These are phyloP conservation scores for Orthonyx spaldingii DNA, from an alignment of 2,113 vertebrate species.

Conservation along the genomic window DNA sequence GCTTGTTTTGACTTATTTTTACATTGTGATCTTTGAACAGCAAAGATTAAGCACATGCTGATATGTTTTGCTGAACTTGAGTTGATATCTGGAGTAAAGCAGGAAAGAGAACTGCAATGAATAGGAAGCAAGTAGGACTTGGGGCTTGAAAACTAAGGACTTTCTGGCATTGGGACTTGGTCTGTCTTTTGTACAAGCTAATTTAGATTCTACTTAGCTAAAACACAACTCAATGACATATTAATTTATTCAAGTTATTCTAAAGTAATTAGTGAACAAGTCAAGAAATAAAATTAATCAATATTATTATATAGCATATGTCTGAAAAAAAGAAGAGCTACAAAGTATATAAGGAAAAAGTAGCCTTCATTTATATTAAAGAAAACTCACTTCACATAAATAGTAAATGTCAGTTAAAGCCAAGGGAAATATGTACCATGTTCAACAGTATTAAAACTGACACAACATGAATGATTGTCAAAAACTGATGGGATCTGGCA, in stretches of 20 bases:
- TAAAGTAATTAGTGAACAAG: not conserved
- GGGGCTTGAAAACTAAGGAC: not conserved
- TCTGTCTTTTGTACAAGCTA: not conserved
- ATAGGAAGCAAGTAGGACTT: not conserved
- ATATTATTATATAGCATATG: not conserved
- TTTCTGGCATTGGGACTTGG: not conserved
- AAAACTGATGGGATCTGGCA: conserved; percentile 10
- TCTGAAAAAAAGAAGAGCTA: not conserved
- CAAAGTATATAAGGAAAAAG: not conserved
- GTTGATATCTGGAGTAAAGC: not conserved
- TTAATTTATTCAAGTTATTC: not conserved
- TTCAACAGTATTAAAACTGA: conserved; percentile 36
- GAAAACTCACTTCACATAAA: conserved; percentile 3
- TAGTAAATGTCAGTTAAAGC: not conserved
- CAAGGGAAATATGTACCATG: not conserved
- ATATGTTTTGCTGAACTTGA: not conserved
- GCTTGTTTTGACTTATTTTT: not conserved
- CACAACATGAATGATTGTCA: conserved; percentile 35
- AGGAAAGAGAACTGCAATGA: not conserved
- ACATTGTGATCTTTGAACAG: not conserved
- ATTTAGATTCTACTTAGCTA: not conserved
- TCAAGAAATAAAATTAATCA: not conserved
- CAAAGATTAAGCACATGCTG: not conserved
- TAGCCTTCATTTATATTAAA: not conserved
- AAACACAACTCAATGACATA: not conserved